Evolutionary conservation across 64 coral and sea anemone species (phyloP).

Genomic region (Dendrophyllia cribrosa): DNA sequence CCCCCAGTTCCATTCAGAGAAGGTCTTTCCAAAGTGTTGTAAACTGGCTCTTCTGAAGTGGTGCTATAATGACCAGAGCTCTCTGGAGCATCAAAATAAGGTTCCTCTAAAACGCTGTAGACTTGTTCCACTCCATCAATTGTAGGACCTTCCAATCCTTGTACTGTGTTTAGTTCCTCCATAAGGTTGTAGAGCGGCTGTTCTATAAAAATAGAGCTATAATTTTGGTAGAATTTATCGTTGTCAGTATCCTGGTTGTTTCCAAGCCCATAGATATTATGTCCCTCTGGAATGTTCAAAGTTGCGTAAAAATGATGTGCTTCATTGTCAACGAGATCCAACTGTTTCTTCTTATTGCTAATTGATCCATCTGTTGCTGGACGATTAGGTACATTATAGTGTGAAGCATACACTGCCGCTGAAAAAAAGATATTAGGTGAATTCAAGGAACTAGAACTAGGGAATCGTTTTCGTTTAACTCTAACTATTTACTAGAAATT

Average conservation of each 20-base stretch:
- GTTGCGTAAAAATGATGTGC: background rate
- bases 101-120: slow-evolving; percentile 4
- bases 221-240: background rate
- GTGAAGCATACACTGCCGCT: background rate
- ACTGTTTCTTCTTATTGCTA: background rate
- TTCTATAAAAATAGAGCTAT: background rate
- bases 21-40: background rate
- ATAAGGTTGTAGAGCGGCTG: background rate
- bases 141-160: background rate
- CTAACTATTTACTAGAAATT: no score
- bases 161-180: background rate
- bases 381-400: background rate
- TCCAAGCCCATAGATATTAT: background rate
- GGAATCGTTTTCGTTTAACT: background rate
- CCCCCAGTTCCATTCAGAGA: background rate
- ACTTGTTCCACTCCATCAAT: background rate
- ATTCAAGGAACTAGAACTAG: no score
- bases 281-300: background rate
- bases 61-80: background rate
- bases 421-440: background rate
- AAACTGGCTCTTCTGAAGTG: background rate
- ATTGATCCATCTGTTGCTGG: background rate
- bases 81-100: background rate
- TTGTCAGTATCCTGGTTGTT: background rate
- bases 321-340: background rate